Evolutionary conservation across 2,113 vertebrate genomes (phyloP).

Genomic region (Ia io): DNA sequence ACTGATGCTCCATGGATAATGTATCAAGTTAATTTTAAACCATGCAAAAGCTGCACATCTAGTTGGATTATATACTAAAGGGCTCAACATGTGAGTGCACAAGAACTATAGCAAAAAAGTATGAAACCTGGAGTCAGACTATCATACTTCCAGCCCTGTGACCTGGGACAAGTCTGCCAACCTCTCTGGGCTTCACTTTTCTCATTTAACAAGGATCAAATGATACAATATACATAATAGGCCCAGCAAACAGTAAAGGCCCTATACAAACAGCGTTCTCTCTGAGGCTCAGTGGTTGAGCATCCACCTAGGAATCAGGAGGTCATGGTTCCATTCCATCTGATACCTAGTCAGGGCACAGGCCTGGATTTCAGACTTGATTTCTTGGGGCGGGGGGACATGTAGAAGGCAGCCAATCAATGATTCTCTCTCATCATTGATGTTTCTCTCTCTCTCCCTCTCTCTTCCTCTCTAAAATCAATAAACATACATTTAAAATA

Average conservation of each 20-base stretch:
- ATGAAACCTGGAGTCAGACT: not conserved
- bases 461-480: too few relatives aligned
- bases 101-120: not conserved
- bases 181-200: not conserved
- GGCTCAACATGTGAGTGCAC: not conserved
- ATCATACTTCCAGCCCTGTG: not conserved
- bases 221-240: not conserved
- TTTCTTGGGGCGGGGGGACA: too few relatives aligned
- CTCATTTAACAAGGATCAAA: slow-evolving; percentile 11
- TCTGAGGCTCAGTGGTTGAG: not conserved
- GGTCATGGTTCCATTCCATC: too few relatives aligned
- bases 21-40: slow-evolving; percentile 33
- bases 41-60: not conserved
- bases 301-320: too few relatives aligned
- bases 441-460: too few relatives aligned
- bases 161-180: not conserved
- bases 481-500: not conserved
- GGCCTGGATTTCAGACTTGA: too few relatives aligned
- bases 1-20: not conserved
- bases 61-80: not conserved
- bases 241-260: not conserved
- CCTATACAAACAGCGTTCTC: not conserved
- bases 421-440: too few relatives aligned
- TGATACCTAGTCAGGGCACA: too few relatives aligned
- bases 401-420: too few relatives aligned